Evolutionary conservation across 2,797 vertebrate genomes (phyloP).

Genomic region (Allobates femoralis): DNA sequence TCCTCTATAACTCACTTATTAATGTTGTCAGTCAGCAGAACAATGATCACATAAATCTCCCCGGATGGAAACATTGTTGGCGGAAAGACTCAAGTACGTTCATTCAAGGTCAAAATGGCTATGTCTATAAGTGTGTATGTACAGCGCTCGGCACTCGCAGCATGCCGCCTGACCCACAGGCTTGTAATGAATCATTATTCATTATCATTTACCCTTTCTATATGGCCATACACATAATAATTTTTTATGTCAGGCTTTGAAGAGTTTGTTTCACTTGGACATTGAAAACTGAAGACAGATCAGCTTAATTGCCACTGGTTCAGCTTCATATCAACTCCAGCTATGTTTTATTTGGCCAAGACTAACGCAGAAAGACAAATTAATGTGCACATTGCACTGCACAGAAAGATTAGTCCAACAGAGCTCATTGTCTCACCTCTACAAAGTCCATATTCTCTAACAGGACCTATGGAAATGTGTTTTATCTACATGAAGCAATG

Average conservation of each 20-base stretch:
- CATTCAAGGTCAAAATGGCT: constrained; percentile 53
- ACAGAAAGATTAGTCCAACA: neutral
- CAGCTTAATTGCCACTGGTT: neutral
- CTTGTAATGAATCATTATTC: neutral
- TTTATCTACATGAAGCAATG: too few species aligned
- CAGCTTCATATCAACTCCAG: neutral
- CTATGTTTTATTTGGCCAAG: too few species aligned
- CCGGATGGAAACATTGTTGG: constrained; percentile 56
- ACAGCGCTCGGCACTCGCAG: neutral
- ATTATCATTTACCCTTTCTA: neutral
- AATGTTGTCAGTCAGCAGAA: constrained; percentile 62
- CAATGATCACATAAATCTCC: constrained; percentile 55
- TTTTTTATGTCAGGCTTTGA: neutral
- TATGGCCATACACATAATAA: neutral
- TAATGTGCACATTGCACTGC: neutral
- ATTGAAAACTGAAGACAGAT: neutral
- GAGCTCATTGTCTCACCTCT: neutral
- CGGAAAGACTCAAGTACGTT: constrained; percentile 22
- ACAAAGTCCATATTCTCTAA: too few species aligned
- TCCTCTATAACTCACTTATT: constrained; percentile 63
- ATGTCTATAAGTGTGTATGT: constrained; percentile 39
- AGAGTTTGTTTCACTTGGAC: neutral
- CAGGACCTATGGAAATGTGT: too few species aligned
- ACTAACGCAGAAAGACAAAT: neutral
- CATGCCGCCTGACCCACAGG: neutral